Percentiles rank a stretch among this genome's conserved stretches.
Conservation (phyloP, 1,140 invertebrate species). For the Chionoecetes opilio region DNA sequence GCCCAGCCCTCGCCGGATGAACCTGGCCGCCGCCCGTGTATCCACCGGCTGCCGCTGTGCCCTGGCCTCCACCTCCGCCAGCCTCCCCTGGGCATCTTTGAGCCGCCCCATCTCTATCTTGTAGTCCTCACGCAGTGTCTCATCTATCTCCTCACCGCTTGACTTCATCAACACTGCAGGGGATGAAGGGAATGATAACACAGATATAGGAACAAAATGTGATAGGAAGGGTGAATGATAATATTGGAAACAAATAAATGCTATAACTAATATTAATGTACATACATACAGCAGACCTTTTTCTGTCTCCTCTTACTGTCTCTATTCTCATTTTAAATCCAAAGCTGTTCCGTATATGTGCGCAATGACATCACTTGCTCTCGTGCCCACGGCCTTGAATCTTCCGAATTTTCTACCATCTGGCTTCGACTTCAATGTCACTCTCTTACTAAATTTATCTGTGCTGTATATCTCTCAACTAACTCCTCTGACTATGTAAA, state of each 20-base stretch:
- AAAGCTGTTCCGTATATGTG: no score
- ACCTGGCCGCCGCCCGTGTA: slow-evolving; percentile 55
- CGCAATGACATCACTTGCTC: no score
- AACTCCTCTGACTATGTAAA: no score
- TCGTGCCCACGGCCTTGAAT: no score
- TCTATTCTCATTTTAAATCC: no score
- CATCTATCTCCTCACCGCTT: slow-evolving; percentile 55
- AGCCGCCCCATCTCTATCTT: slow-evolving; percentile 75
- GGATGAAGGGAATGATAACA: background rate
- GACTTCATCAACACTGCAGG: slow-evolving; percentile 75
- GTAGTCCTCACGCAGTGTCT: slow-evolving; percentile 67
- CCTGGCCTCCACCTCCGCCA: slow-evolving; percentile 68
- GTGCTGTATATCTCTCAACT: no score
- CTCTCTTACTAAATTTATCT: no score
- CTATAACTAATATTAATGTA: no score
- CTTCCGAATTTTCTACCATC: no score
- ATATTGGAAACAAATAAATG: background rate
- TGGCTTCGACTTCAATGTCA: no score
- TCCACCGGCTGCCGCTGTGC: slow-evolving; percentile 43
- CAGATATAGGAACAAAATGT: background rate
- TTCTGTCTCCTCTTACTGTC: no score
- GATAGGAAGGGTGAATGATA: background rate
- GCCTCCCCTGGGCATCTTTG: slow-evolving; percentile 58
- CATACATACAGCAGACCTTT: no score
- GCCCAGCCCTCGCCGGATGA: slow-evolving; percentile 64